phyloP scores from a whole-genome alignment of 1,140 invertebrate genomes.

The Aricia agestis region DNA sequence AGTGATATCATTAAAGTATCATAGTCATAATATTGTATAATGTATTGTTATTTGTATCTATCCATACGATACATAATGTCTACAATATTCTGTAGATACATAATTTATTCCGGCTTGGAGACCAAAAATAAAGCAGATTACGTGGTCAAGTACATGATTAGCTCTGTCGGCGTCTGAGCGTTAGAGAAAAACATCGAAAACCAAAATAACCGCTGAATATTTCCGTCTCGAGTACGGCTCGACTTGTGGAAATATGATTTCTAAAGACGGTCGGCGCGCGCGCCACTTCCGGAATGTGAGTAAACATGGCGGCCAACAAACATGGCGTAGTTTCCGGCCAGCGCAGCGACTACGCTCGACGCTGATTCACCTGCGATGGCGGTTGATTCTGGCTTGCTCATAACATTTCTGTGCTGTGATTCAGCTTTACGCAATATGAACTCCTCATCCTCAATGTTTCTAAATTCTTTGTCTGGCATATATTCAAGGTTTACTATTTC shows the following conservation, averaged over 20 bases:
- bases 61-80: neutral
- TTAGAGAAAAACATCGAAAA: constrained; percentile 66
- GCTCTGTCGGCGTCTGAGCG: constrained; percentile 58
- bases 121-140: constrained; percentile 60
- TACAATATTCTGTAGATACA: neutral
- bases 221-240: constrained; percentile 60
- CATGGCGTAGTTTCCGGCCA: constrained; percentile 69
- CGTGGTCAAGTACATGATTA: constrained; percentile 66
- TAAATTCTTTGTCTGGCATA: constrained; percentile 54
- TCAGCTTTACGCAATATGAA: constrained; percentile 66
- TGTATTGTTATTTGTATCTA: too few relatives aligned
- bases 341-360: constrained; percentile 45
- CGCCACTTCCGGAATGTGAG: constrained; percentile 70
- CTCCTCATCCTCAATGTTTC: constrained; percentile 38
- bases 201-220: constrained; percentile 67
- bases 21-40: too few relatives aligned
- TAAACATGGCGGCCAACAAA: constrained; percentile 73
- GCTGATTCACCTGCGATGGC: constrained; percentile 68
- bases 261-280: constrained; percentile 69
- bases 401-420: constrained; percentile 68
- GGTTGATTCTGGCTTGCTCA: constrained; percentile 63
- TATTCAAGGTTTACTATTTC: constrained; percentile 34
- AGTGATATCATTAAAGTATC: neutral
- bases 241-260: constrained; percentile 59
- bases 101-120: neutral